Evolutionary conservation across 2,113 vertebrate species (phyloP).

Genomic region (Poecile atricapillus): DNA sequence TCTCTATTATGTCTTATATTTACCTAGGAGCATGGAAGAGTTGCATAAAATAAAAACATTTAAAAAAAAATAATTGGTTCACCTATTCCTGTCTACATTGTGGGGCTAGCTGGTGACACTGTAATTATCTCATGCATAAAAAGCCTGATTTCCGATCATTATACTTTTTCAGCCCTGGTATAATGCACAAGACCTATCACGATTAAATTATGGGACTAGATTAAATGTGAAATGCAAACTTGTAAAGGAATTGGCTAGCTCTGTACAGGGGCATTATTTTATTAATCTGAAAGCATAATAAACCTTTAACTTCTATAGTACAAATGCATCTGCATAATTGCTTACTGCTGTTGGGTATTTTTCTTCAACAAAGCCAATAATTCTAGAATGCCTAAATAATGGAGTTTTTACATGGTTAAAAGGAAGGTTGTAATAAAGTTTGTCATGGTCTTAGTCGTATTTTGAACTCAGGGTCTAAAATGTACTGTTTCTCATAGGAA

Average conservation of each 20-base stretch:
- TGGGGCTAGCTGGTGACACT: neutral
- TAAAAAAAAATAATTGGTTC: neutral
- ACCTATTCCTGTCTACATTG: neutral
- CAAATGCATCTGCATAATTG: conserved; percentile 4
- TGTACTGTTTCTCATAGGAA: neutral
- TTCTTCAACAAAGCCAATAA: neutral
- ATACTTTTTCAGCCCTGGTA: neutral
- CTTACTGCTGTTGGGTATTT: neutral
- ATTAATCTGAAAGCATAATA: conserved; percentile 7
- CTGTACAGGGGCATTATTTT: conserved; percentile 4
- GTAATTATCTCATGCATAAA: neutral
- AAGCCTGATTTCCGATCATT: conserved; percentile 23
- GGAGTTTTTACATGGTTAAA: neutral
- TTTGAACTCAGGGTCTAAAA: neutral
- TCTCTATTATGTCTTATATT: too few relatives aligned
- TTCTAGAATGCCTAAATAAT: neutral
- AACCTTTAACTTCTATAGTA: conserved; percentile 8
- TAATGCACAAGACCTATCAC: neutral
- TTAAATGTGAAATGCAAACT: conserved; percentile 41
- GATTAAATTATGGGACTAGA: conserved; percentile 26
- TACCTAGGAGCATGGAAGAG: neutral
- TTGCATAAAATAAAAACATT: neutral
- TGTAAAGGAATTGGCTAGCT: conserved; percentile 4
- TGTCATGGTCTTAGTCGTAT: neutral
- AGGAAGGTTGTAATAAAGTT: neutral